A percentile compares a stretch with the other conserved stretches of the same genome.
phyloP scores from a whole-genome alignment of 2,888 invertebrate genomes.

The Thumatha senex region DNA sequence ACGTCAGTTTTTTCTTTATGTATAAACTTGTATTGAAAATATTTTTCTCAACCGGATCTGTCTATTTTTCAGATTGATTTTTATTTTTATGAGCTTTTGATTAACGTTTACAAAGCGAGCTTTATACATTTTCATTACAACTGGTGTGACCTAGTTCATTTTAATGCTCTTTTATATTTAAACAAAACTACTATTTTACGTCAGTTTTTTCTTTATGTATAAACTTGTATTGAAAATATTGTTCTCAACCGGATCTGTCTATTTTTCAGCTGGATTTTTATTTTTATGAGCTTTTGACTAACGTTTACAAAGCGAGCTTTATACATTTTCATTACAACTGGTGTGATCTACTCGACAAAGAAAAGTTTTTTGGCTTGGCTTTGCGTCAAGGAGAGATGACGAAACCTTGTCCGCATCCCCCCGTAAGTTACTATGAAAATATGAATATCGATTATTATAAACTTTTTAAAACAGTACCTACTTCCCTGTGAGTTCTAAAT shows the following conservation, averaged over 20 bases:
- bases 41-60: too few relatives aligned
- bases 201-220: background rate
- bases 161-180: slow-evolving; percentile 1
- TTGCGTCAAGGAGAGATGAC: slow-evolving; percentile 21
- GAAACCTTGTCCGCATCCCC: slow-evolving; percentile 30
- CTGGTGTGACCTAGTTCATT: slow-evolving; percentile 38
- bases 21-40: background rate
- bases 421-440: slow-evolving; percentile 21
- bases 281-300: slow-evolving; percentile 41
- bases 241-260: too few relatives aligned
- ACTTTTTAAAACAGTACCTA: too few relatives aligned
- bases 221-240: background rate
- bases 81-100: slow-evolving; percentile 40
- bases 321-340: slow-evolving; percentile 40
- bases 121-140: slow-evolving; percentile 44
- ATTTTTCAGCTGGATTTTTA: slow-evolving; percentile 32
- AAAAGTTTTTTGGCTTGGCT: slow-evolving; percentile 37
- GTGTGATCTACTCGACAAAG: slow-evolving; percentile 41
- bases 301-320: slow-evolving; percentile 42
- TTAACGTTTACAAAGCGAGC: slow-evolving; percentile 41
- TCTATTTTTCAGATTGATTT: slow-evolving; percentile 28
- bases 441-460: too few relatives aligned
- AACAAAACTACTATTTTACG: slow-evolving; percentile 31
- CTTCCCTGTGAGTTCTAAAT: too few relatives aligned
- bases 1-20: slow-evolving; percentile 6